Conservation (phyloP, 2,113 vertebrate genomes). For the Laticauda laticaudata region DNA sequence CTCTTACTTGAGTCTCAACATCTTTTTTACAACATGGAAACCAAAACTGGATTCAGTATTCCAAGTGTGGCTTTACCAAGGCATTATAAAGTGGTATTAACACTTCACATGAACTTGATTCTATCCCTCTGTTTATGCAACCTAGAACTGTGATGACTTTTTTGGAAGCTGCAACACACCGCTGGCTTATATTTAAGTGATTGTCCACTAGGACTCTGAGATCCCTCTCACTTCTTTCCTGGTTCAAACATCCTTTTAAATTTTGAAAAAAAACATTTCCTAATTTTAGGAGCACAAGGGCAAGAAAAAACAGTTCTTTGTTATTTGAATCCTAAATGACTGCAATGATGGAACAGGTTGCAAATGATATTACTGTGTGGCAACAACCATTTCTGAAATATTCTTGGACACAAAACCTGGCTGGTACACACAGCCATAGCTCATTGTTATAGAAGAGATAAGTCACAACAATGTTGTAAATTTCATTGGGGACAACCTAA, state of each 20-base stretch:
- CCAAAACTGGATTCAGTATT: too few species aligned
- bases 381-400: neutral
- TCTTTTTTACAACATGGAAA: too few species aligned
- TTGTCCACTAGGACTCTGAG: too few species aligned
- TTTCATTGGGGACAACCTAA: neutral
- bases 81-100: too few species aligned
- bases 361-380: neutral
- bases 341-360: neutral
- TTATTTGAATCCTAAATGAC: neutral
- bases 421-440: neutral
- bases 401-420: neutral
- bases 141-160: too few species aligned
- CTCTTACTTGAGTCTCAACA: too few species aligned
- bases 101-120: too few species aligned
- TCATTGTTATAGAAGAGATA: neutral
- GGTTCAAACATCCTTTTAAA: neutral
- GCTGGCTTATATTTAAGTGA: too few species aligned
- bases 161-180: too few species aligned
- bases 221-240: neutral
- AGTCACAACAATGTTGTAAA: neutral
- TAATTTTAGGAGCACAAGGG: neutral
- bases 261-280: neutral
- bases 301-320: neutral
- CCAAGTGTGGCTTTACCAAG: too few species aligned
- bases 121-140: too few species aligned